phyloP scores from a whole-genome alignment of 1,140 invertebrate genomes.

The Drosophila mayri region DNA sequence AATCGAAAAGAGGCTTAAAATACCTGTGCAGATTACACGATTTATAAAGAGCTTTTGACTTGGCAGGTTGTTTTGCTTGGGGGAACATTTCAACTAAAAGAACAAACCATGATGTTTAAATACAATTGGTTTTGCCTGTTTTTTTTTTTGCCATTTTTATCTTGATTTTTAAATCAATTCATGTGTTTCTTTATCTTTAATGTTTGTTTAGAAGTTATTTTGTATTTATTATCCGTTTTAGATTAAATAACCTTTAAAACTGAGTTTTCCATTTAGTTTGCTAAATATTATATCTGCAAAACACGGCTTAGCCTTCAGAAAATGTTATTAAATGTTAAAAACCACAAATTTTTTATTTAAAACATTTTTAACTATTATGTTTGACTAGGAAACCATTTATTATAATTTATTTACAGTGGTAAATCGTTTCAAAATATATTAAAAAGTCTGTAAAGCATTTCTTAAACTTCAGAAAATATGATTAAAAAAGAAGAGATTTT shows the following conservation, averaged over 20 bases:
- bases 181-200: not conserved
- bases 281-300: not conserved
- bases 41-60: not conserved
- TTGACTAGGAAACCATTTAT: not conserved
- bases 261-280: too few species aligned
- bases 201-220: not conserved
- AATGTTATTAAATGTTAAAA: not conserved
- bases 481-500: not conserved
- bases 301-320: not conserved
- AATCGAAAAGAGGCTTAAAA: slow-evolving; percentile 44
- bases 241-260: not conserved
- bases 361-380: not conserved
- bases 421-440: not conserved
- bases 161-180: not conserved
- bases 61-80: not conserved
- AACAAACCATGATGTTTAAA: not conserved
- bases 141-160: too few species aligned
- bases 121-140: not conserved
- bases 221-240: not conserved
- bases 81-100: not conserved
- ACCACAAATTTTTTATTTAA: not conserved
- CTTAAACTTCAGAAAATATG: not conserved
- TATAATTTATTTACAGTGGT: not conserved
- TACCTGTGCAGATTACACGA: slow-evolving; percentile 31
- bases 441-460: not conserved